Base-by-base conservation (phyloP, 2,113 vertebrate species). In the Orycteropus afer region DNA sequence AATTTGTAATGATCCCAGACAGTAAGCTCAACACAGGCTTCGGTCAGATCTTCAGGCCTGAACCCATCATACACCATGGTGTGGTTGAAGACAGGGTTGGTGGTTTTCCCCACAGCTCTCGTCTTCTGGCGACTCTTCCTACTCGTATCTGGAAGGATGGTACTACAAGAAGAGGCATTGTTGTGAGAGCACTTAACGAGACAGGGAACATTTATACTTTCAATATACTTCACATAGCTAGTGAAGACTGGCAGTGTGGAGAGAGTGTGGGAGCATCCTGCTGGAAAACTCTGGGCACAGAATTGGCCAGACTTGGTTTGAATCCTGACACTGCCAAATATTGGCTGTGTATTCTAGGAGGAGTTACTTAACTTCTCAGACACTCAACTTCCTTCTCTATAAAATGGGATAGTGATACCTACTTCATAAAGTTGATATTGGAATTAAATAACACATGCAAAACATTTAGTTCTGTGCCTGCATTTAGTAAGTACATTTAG, bases 21-120 rank as follows among this genome's bases (percentile, higher is more conserved):
- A 0, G 99, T 99, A 89, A 99, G 98, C 91, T 99, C 99, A 83
- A 99, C 90, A 23, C 99, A 99, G 81, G 99, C 98, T 97, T 99
- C 99, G 67, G 67, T 98, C 49, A 99, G 97, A 93, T 99, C 99
- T 93, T 99, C 99, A 29, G 98, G 97, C 51, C 97, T 98, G 95
- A 99, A 98, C 67, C 99, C 99, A 15, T 99, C 99, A 0, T 99
- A 99, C 78, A 99, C 99, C 99, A 99, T 99, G 40, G 99, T 99
- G 97, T 99, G 99, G 97, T 99, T 99, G 96, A 99, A 99, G 85
- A 99, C 91, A 0, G 99, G 99, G 92, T 98, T 99, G 83, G 98
- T 96, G 0, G 99, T 99, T 97, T 99, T 99, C 92, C 99, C 98
- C 78, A 99, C 98, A 1, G 99, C 98, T 61, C 99, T 98, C 0